Percentiles rank a stretch among this genome's conserved stretches.
Evolutionary conservation across 2,888 invertebrate species (phyloP).

Genomic region (Deroplatys truncata): DNA sequence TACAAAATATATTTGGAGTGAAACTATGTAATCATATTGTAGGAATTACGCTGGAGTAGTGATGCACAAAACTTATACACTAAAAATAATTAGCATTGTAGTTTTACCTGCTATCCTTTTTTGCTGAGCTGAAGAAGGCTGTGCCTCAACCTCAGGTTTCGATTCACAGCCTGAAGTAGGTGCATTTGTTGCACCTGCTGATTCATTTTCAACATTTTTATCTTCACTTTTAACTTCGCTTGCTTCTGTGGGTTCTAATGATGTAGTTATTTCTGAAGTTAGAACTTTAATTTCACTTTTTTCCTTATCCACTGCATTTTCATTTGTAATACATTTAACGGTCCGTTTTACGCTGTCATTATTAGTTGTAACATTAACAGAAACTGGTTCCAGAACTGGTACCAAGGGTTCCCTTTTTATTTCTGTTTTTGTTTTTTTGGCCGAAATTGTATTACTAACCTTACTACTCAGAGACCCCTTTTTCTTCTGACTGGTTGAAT

Average conservation of each 20-base stretch:
- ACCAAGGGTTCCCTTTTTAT: not conserved
- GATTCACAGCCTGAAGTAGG: not conserved
- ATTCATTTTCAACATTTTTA: not conserved
- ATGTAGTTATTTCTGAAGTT: not conserved
- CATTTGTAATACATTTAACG: not conserved
- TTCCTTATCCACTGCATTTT: not conserved
- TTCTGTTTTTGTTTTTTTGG: not conserved
- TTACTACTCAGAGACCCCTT: not conserved
- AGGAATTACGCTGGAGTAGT: no score
- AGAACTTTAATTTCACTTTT: not conserved
- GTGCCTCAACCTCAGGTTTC: not conserved
- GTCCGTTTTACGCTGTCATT: not conserved
- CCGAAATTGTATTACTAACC: not conserved
- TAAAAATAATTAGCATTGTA: no score
- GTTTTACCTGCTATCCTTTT: not conserved
- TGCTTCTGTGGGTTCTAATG: not conserved
- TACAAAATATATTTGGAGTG: no score
- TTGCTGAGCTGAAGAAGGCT: not conserved
- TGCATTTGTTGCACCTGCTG: not conserved
- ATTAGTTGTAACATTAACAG: slow-evolving; percentile 8
- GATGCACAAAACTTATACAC: no score
- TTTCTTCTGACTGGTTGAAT: not conserved
- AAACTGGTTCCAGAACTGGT: slow-evolving; percentile 5
- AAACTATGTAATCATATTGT: no score
- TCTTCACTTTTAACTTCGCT: not conserved